These are phyloP conservation scores for Steinernema scapterisci DNA, from an alignment of 2,888 invertebrate species.

Conservation along the genomic window DNA sequence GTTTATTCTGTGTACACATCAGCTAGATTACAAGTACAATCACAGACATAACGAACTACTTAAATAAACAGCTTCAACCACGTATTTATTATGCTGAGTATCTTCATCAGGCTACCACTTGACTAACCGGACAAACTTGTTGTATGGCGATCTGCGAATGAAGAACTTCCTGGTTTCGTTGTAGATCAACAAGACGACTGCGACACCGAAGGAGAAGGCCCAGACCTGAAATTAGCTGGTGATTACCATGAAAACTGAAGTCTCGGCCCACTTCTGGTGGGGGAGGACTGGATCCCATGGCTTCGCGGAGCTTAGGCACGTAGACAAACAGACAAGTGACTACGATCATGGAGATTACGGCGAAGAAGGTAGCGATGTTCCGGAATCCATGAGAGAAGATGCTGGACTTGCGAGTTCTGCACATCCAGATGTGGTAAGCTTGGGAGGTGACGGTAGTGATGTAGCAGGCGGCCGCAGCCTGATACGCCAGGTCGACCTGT, in stretches of 20 bases:
- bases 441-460: constrained; percentile 40
- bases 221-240: constrained; percentile 36
- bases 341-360: constrained; percentile 35
- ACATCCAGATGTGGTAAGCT: constrained; percentile 47
- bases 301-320: constrained; percentile 42
- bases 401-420: constrained; percentile 42
- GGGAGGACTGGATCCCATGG: constrained; percentile 47
- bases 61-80: constrained; percentile 24
- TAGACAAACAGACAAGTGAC: constrained; percentile 43
- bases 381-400: constrained; percentile 47
- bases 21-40: constrained; percentile 13
- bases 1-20: constrained; percentile 4
- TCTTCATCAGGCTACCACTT: constrained; percentile 41
- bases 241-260: neutral
- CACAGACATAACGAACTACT: neutral
- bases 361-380: constrained; percentile 38
- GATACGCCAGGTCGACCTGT: constrained; percentile 34
- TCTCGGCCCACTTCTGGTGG: constrained; percentile 42
- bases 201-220: constrained; percentile 47
- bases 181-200: constrained; percentile 42
- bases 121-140: constrained; percentile 36
- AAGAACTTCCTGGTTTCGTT: constrained; percentile 48
- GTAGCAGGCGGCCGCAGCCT: constrained; percentile 39
- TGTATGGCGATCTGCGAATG: constrained; percentile 45
- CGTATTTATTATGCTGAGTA: constrained; percentile 33